phyloP scores from a whole-genome alignment of 1,140 invertebrate genomes.

The Drosophila rufa region DNA sequence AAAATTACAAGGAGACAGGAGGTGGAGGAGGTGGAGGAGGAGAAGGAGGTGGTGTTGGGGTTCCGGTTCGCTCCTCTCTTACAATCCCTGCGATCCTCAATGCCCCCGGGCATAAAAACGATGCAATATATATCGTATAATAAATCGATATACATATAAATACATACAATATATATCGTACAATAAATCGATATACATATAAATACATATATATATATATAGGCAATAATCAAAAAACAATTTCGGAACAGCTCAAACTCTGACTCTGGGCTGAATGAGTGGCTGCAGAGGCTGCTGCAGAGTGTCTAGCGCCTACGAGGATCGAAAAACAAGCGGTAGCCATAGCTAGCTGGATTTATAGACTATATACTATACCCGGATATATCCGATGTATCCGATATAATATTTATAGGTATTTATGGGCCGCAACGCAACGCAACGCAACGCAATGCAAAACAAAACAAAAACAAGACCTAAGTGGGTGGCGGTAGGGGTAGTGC shows the following conservation, averaged over 20 bases:
- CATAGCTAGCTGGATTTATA: slow-evolving; percentile 49
- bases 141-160: slow-evolving; percentile 13
- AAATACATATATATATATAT: slow-evolving; percentile 21
- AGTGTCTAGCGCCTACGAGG: slow-evolving; percentile 5
- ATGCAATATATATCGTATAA: slow-evolving; percentile 16
- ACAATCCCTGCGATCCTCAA: background rate
- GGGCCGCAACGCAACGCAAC: slow-evolving; percentile 4
- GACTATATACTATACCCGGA: slow-evolving; percentile 10
- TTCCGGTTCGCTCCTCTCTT: too few relatives aligned
- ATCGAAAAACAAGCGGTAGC: slow-evolving; percentile 52
- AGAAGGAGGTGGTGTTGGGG: slow-evolving; percentile 9
- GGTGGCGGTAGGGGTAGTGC: slow-evolving; percentile 3
- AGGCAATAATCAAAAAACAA: slow-evolving; percentile 44
- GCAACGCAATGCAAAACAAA: slow-evolving; percentile 38
- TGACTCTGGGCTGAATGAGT: slow-evolving; percentile 21
- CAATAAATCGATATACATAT: background rate
- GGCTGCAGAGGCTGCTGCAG: background rate
- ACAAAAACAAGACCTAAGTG: slow-evolving; percentile 16
- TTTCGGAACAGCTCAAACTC: slow-evolving; percentile 15
- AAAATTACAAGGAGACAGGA: slow-evolving; percentile 50
- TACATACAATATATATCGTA: slow-evolving; percentile 15
- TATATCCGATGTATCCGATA: slow-evolving; percentile 38
- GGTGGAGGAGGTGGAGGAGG: slow-evolving; percentile 12
- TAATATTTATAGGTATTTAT: slow-evolving; percentile 45
- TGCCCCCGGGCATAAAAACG: slow-evolving; percentile 27